A percentile compares a stretch with the other conserved stretches of the same genome.
phyloP scores from a whole-genome alignment of 2,113 vertebrate genomes.

The Neofelis nebulosa region DNA sequence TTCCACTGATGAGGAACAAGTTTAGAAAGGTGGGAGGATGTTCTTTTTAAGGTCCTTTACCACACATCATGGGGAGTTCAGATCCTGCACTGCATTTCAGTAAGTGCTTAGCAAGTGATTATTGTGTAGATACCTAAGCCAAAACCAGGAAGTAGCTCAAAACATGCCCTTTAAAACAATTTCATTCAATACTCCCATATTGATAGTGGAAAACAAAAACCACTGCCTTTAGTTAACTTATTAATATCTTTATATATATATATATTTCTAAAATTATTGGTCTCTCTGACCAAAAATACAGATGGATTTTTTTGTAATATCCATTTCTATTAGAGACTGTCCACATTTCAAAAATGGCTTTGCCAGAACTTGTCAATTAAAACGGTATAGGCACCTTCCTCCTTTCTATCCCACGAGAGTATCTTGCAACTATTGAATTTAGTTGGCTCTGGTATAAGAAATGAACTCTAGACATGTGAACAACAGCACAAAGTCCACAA shows the following conservation, averaged over 20 bases:
- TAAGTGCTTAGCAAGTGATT: not conserved
- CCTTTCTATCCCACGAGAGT: not conserved
- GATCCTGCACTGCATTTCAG: not conserved
- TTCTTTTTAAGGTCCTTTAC: not conserved
- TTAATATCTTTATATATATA: not conserved
- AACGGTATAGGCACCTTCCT: constrained; percentile 40
- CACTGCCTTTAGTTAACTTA: constrained; percentile 26
- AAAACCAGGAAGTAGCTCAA: not conserved
- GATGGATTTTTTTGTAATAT: not conserved
- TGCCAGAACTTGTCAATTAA: constrained; percentile 56
- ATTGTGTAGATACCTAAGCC: not conserved
- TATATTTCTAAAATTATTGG: constrained; percentile 30
- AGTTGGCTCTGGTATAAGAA: constrained; percentile 52
- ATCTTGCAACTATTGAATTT: constrained; percentile 42
- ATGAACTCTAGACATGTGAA: constrained; percentile 51
- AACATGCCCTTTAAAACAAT: not conserved
- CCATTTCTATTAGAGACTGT: not conserved
- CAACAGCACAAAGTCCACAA: constrained; percentile 49
- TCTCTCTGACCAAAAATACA: not conserved
- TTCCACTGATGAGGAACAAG: not conserved
- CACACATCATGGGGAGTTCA: not conserved
- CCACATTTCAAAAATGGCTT: constrained; percentile 56
- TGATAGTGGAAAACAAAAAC: not conserved
- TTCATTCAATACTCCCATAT: not conserved
- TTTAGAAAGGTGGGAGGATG: not conserved